These are phyloP conservation scores for Mimas tiliae DNA, from an alignment of 2,888 invertebrate genomes.

Conservation along the genomic window DNA sequence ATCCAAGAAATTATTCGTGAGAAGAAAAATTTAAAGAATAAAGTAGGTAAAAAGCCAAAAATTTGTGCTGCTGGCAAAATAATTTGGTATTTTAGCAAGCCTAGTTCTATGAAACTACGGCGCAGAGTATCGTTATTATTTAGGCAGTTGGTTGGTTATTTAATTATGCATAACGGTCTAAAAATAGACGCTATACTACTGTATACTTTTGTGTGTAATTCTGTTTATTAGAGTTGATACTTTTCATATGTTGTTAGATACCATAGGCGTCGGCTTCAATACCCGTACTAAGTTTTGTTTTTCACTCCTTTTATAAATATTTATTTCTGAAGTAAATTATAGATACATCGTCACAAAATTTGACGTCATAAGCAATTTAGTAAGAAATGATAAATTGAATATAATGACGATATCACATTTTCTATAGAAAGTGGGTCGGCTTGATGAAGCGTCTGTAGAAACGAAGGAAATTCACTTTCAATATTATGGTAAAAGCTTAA, in stretches of 20 bases:
- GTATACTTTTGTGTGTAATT: neutral
- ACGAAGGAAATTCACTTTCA: conserved; percentile 57
- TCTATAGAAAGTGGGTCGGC: conserved; percentile 66
- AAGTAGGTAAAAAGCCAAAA: neutral
- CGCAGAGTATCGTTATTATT: no score
- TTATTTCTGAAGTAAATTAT: no score
- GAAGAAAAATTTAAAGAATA: conserved; percentile 6
- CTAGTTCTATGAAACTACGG: neutral
- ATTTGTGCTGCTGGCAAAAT: neutral
- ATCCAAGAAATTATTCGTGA: neutral
- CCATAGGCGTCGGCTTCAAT: no score
- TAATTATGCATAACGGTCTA: neutral
- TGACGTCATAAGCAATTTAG: conserved; percentile 14
- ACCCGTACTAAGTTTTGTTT: no score
- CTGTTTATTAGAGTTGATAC: no score
- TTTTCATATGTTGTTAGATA: no score
- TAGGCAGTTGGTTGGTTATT: neutral
- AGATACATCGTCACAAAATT: neutral
- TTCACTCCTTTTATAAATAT: no score
- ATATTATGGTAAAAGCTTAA: conserved; percentile 47
- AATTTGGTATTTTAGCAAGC: conserved; percentile 9
- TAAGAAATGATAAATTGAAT: conserved; percentile 31
- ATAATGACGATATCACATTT: conserved; percentile 54
- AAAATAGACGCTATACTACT: neutral
- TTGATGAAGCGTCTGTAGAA: conserved; percentile 59